A percentile compares a stretch with the other conserved stretches of the same genome.
Conservation (phyloP, 1,140 invertebrate species). For the Vanessa tameamea region DNA sequence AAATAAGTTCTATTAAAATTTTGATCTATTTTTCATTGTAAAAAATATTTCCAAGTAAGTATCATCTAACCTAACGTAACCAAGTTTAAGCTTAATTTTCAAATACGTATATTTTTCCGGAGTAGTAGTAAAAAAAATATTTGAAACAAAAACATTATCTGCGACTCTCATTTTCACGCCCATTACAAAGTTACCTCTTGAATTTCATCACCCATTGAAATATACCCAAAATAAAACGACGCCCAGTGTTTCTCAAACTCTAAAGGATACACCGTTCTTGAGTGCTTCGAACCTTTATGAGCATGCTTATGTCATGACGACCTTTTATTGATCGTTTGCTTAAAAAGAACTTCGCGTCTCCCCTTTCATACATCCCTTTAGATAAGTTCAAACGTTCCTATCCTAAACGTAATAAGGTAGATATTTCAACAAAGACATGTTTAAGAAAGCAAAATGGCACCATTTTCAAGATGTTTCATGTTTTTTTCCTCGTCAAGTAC, state of each 20-base stretch:
- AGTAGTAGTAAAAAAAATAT: neutral
- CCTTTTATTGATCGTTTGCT: constrained; percentile 57
- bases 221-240: constrained; percentile 4
- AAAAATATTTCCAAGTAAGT: no score
- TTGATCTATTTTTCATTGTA: no score
- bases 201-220: constrained; percentile 22
- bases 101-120: no score
- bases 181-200: constrained; percentile 2
- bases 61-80: no score
- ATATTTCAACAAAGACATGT: constrained; percentile 29
- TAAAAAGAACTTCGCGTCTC: constrained; percentile 48
- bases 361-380: constrained; percentile 39
- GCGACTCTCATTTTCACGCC: neutral
- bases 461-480: constrained; percentile 49
- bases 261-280: constrained; percentile 33
- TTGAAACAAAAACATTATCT: neutral
- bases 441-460: constrained; percentile 24
- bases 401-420: constrained; percentile 34
- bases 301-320: constrained; percentile 50
- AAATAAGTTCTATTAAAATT: no score
- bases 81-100: no score
- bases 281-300: constrained; percentile 53
- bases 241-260: constrained; percentile 32
- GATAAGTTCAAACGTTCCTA: constrained; percentile 28
- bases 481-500: constrained; percentile 48